phyloP scores from a whole-genome alignment of 2,113 vertebrate species.

The Nannospalax galili region DNA sequence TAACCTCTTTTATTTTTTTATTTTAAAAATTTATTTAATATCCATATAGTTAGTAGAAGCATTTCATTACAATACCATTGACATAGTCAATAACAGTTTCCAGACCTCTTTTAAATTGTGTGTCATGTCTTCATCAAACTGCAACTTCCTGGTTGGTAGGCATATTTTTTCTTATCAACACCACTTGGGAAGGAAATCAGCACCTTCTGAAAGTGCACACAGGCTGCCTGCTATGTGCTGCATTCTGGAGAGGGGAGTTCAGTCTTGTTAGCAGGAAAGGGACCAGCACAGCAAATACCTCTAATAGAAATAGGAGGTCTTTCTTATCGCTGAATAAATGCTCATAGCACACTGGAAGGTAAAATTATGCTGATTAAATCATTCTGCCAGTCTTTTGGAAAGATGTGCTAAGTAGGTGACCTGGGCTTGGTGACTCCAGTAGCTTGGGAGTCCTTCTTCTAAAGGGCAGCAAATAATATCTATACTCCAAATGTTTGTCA shows the following conservation, averaged over 20 bases:
- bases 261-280: background rate
- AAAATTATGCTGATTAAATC: background rate
- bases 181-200: background rate
- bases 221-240: background rate
- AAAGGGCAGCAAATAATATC: background rate
- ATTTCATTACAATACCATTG: too few species aligned
- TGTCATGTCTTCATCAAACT: constrained; percentile 53
- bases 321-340: background rate
- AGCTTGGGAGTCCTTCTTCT: background rate
- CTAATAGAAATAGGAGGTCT: background rate
- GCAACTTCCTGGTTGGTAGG: background rate
- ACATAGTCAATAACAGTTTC: too few species aligned
- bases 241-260: background rate
- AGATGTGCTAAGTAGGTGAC: rapidly evolving
- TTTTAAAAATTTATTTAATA: too few species aligned
- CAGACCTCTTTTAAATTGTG: constrained; percentile 55
- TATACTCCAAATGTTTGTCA: background rate
- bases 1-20: too few species aligned
- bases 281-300: background rate
- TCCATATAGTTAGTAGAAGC: too few species aligned
- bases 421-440: background rate
- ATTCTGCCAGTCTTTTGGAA: background rate
- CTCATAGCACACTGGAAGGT: background rate
- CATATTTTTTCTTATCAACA: background rate
- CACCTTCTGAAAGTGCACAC: background rate